These are phyloP conservation scores for Drosophila lutescens DNA, from an alignment of 2,888 invertebrate species.

Conservation along the genomic window DNA sequence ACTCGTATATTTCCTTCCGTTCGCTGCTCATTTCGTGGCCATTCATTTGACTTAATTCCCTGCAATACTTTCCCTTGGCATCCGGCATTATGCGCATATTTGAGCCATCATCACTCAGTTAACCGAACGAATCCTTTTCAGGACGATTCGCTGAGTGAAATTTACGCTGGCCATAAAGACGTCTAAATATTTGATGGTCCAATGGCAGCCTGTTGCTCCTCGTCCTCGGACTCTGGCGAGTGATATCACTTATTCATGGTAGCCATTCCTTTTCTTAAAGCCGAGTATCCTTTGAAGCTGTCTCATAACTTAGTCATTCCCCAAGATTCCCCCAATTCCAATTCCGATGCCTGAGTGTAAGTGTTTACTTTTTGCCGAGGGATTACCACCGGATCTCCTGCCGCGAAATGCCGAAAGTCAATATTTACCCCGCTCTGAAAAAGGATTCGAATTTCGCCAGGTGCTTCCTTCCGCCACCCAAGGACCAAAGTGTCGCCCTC, in stretches of 20 bases:
- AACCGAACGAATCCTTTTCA: constrained; percentile 33
- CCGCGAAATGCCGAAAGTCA: constrained; percentile 33
- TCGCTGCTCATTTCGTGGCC: constrained; percentile 1
- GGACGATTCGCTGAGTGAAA: constrained; percentile 29
- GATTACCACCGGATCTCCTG: constrained; percentile 34
- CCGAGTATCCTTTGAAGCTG: constrained; percentile 33
- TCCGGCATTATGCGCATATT: constrained; percentile 63
- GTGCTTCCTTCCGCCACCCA: constrained; percentile 16
- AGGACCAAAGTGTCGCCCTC: constrained; percentile 22
- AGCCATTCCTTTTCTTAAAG: constrained; percentile 4
- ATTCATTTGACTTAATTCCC: constrained; percentile 22
- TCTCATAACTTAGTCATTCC: constrained; percentile 67
- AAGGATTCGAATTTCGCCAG: constrained; percentile 27
- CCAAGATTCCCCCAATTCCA: neutral
- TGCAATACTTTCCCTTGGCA: constrained; percentile 26
- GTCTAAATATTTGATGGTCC: constrained; percentile 42
- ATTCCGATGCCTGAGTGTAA: neutral
- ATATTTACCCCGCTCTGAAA: constrained; percentile 32
- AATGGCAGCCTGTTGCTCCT: constrained; percentile 46
- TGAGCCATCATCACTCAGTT: constrained; percentile 51
- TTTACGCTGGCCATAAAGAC: constrained; percentile 33
- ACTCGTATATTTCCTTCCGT: constrained; percentile 14
- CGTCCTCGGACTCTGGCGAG: constrained; percentile 13
- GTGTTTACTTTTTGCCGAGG: constrained; percentile 22
- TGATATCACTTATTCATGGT: constrained; percentile 46